Conservation (phyloP, 1,140 invertebrate genomes). For the Zeugodacus cucurbitae region DNA sequence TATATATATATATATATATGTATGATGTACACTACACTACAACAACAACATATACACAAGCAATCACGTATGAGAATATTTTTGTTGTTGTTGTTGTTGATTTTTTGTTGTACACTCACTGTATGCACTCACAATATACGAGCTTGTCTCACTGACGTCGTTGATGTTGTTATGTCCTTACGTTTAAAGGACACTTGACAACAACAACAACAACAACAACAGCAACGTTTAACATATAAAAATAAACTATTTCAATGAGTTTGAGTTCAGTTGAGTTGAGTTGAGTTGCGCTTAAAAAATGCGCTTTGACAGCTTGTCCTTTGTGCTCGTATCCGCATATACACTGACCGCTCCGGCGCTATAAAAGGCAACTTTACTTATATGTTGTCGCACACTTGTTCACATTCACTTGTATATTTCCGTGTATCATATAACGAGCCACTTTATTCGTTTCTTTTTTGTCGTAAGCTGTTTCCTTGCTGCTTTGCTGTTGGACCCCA, state of each 20-base stretch:
- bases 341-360: neutral
- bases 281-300: neutral
- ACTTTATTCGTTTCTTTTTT: neutral
- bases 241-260: neutral
- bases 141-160: neutral
- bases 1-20: too few species aligned
- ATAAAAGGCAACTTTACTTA: neutral
- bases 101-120: too few species aligned
- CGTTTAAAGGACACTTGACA: neutral
- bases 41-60: neutral
- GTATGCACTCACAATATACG: too few species aligned
- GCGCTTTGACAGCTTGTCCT: neutral
- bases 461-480: neutral
- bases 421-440: neutral
- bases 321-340: neutral
- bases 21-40: neutral
- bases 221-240: neutral
- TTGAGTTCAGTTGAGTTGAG: neutral
- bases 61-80: neutral
- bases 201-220: neutral
- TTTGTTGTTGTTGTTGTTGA: neutral
- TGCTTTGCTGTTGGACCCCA: neutral
- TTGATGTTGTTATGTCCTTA: conserved; percentile 13
- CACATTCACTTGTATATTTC: neutral
- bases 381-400: neutral